Base-by-base conservation (phyloP, 2,888 invertebrate genomes). In the Halocaridina rubra region DNA sequence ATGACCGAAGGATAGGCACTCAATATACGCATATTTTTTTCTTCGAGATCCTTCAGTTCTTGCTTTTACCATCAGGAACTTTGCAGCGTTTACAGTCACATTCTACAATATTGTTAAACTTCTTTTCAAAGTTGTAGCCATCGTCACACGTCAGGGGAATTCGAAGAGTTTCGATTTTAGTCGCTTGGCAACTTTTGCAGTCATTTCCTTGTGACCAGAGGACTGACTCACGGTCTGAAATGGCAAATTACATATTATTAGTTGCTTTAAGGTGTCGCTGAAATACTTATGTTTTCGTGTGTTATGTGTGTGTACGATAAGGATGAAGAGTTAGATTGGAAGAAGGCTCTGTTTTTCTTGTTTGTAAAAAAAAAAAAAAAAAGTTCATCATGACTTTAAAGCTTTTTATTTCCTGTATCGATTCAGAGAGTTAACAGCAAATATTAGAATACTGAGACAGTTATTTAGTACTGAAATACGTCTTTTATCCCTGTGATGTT, bases 81-180 rank as follows among this genome's bases (percentile, higher is more conserved):
- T 16, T 10, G 53, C 80, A 80, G 0, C 59, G 13, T 22, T 19
- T 27, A 19, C 84, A 84, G 32, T 64, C 24, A 46, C 84, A 84
- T 30, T 61, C 72, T 3, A 84, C 79, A 24, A 84, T 74, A 16
- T 84, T 84, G 22, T 64, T 32, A 74, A 84, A 84, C n/a, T 16
- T 16, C 22, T 79, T 78, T 13, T 84, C 67, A 67, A 84, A 84
- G 46, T n/a, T 53, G 74, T 74, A 84, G 8, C 84, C 84, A 19
- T 84, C 84, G 32, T 84, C 84, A 53, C 84, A 84, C 8, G 19
- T 39, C 19, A 84, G 71, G n/a, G 84, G 84, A 72, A 84, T 84
- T 22, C 61, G 71, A 10, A 84, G 10, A 16, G 59, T 84, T 57
- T 84, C 79, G 53, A 71, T 19, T 2, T 27, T 39, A 19, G 30